Evolutionary conservation across 2,113 vertebrate genomes (phyloP), one percentile per base, ranked within the genome.

Genomic region (Saguinus imperator): DNA sequence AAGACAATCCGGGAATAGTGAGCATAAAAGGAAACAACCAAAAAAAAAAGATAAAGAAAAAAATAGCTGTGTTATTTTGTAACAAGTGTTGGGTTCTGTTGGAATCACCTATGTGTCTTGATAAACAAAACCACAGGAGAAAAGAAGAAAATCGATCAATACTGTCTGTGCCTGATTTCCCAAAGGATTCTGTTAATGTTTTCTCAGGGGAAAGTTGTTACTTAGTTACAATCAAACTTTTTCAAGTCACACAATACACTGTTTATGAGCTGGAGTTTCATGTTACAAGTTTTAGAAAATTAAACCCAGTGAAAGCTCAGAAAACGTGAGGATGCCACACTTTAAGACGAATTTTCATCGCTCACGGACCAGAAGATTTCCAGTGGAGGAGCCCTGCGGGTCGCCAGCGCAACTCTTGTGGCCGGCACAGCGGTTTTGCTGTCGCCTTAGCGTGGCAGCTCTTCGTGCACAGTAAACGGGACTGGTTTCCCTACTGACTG

Each of bases 51-150:
- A 98, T 97, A 97, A 98, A 98, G 99, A 99, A 75, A 99, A 99
- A 98, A 99, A 99, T 93, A 99, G 99, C 98, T 99, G 99, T 98
- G 98, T 99, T 84, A 99, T 99, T 98, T 99, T 99, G 98, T 99
- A 99, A 99, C 96, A 98, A 97, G 94, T 90, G 81, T n/a, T 96
- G 97, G 94, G 92, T 97, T 92, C 94, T 98, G 94, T 94, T 95
- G 98, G 98, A 98, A 97, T 89, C 97, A 97, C 94, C 97, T 93
- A 79, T 97, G 90, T 96, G 96, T 97, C 97, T 98, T 97, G 98
- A 96, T 98, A 96, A 97, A 97, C 92, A 96, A 98, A 98, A 98
- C 86, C 96, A 95, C 97, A 98, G 98, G 97, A 97, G 95, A 85
- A 94, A 98, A 96, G 98, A 98, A 99, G 98, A 98, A 98, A 97